Conservation (phyloP, 1,140 invertebrate species). For the Formica selysi region DNA sequence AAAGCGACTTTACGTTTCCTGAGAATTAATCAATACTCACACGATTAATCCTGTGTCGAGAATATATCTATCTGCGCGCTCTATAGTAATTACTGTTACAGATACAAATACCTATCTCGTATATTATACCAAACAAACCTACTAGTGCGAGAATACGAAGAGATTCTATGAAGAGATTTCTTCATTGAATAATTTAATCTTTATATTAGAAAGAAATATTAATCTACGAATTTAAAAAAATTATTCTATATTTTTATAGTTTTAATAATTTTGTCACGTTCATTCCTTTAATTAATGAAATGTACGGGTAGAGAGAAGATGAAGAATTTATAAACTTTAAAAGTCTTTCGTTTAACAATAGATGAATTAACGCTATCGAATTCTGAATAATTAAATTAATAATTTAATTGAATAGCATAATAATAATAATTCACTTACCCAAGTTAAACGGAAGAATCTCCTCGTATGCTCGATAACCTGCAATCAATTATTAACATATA, state of each 20-base stretch:
- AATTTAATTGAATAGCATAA: slow-evolving; percentile 28
- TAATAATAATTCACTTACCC: slow-evolving; percentile 52
- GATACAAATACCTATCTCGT: slow-evolving; percentile 50
- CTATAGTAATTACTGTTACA: slow-evolving; percentile 70
- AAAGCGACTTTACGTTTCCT: slow-evolving; percentile 54
- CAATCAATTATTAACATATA: slow-evolving; percentile 42
- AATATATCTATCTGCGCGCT: slow-evolving; percentile 72
- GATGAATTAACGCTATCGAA: slow-evolving; percentile 30
- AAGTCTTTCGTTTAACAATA: not conserved
- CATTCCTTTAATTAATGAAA: not conserved
- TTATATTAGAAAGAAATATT: slow-evolving; percentile 34
- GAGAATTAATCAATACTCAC: slow-evolving; percentile 69
- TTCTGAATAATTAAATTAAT: slow-evolving; percentile 48
- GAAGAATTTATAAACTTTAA: not conserved
- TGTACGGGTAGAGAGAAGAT: not conserved
- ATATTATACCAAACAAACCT: slow-evolving; percentile 48
- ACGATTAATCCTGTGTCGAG: slow-evolving; percentile 68
- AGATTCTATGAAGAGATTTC: slow-evolving; percentile 60
- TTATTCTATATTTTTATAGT: not conserved
- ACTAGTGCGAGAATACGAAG: slow-evolving; percentile 19
- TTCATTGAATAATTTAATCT: slow-evolving; percentile 54
- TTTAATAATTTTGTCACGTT: not conserved
- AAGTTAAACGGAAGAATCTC: slow-evolving; percentile 24
- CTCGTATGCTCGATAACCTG: slow-evolving; percentile 32
- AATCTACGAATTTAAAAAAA: slow-evolving; percentile 33